These are phyloP conservation scores for Geopemphigus sp. DNA, from an alignment of 1,140 invertebrate genomes.

Conservation along the genomic window DNA sequence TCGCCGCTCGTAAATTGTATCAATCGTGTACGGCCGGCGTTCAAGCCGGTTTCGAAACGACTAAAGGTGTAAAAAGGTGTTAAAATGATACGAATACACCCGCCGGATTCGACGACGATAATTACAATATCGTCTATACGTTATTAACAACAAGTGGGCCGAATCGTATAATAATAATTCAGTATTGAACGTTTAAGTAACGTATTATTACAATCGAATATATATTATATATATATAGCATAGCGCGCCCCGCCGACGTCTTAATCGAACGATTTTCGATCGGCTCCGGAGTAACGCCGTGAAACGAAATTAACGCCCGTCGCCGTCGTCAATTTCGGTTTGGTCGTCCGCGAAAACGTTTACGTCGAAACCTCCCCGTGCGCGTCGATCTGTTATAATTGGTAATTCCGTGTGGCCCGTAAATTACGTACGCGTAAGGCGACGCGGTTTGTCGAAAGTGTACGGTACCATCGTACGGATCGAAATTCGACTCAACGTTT, in stretches of 20 bases:
- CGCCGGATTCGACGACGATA: constrained; percentile 6
- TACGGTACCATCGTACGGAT: too few relatives aligned
- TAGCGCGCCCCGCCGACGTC: not conserved
- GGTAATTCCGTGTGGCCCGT: too few relatives aligned
- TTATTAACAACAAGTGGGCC: constrained; percentile 7
- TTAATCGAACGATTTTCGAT: constrained; percentile 24
- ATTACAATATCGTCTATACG: constrained; percentile 1
- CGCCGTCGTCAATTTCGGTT: too few relatives aligned
- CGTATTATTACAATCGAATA: not conserved
- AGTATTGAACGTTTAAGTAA: constrained; percentile 19
- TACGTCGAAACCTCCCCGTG: too few relatives aligned
- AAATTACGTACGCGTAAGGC: too few relatives aligned
- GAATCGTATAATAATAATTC: constrained; percentile 26
- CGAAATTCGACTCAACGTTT: too few relatives aligned
- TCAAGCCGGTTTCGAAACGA: constrained; percentile 4
- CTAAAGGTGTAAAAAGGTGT: constrained; percentile 17
- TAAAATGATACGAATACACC: constrained; percentile 20
- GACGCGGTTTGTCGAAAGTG: too few relatives aligned
- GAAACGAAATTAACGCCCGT: too few relatives aligned
- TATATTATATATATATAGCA: too few relatives aligned
- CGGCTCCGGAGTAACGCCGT: too few relatives aligned
- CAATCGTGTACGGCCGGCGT: constrained; percentile 5
- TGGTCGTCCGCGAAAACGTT: too few relatives aligned
- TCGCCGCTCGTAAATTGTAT: not conserved
- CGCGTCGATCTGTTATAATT: too few relatives aligned